Conservation (phyloP, 2,113 vertebrate genomes). For the Lanius collurio region DNA sequence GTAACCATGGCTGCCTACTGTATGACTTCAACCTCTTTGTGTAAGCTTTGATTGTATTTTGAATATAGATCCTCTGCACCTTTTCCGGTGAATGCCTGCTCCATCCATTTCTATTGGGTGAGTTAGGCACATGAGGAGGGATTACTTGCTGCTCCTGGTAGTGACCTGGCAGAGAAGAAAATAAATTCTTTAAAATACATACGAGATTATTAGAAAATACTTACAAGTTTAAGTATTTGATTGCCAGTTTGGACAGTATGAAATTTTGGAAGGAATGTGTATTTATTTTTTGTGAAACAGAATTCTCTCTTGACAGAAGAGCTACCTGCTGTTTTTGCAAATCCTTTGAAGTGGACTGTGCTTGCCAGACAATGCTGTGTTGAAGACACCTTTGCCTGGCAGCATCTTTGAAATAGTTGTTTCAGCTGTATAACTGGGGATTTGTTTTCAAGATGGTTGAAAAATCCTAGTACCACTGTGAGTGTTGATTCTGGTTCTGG, state of each 20-base stretch:
- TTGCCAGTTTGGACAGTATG: background rate
- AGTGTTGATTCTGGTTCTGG: background rate
- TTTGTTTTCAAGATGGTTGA: background rate
- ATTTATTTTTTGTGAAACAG: background rate
- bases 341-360: background rate
- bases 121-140: background rate
- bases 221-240: background rate
- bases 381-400: background rate
- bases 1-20: background rate
- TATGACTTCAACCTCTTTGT: background rate
- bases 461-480: background rate
- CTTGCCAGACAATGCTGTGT: background rate
- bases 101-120: background rate
- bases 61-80: background rate
- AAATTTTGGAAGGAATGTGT: background rate
- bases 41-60: background rate
- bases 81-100: background rate
- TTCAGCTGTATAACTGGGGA: background rate
- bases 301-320: background rate
- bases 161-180: background rate
- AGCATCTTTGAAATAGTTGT: background rate
- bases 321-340: background rate
- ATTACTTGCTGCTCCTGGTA: background rate
- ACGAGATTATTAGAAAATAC: background rate
- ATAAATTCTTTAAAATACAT: background rate